Evolutionary conservation across 2,113 vertebrate species (phyloP).

Genomic region (Lanius ludovicianus): DNA sequence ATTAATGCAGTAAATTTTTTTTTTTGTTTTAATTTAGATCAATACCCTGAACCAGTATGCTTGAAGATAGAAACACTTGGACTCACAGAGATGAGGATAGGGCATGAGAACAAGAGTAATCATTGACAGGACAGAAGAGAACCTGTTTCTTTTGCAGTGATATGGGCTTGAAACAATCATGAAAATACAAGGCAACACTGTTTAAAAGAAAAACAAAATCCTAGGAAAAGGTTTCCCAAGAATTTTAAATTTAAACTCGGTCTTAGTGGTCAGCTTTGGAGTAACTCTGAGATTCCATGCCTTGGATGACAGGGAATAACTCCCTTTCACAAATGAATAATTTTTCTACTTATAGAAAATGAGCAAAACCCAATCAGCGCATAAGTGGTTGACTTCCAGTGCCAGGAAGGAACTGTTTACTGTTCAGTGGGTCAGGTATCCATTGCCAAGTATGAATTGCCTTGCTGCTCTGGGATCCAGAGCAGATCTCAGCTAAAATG

Average conservation of each 20-base stretch:
- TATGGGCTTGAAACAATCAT: background rate
- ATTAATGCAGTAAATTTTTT: background rate
- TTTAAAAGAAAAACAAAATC: background rate
- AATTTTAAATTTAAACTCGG: background rate
- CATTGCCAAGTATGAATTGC: background rate
- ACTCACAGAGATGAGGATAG: background rate
- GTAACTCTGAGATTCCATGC: background rate
- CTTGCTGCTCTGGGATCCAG: background rate
- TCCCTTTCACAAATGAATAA: background rate
- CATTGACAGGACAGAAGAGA: background rate
- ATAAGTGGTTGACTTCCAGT: background rate
- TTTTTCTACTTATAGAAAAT: background rate
- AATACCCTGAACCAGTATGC: background rate
- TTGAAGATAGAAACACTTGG: background rate
- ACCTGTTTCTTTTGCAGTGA: background rate
- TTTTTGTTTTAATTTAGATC: background rate
- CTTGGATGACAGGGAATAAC: accelerated
- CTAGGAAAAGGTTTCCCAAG: accelerated
- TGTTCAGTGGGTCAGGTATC: background rate
- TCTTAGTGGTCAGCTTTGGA: background rate
- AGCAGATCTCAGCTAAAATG: background rate
- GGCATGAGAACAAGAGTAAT: background rate
- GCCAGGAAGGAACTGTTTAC: background rate
- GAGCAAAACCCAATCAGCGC: background rate
- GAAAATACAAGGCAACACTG: background rate